A percentile compares a stretch with the other conserved stretches of the same genome.
These are phyloP conservation scores for Nothura maculosa DNA, from an alignment of 2,797 vertebrate species.

Conservation along the genomic window DNA sequence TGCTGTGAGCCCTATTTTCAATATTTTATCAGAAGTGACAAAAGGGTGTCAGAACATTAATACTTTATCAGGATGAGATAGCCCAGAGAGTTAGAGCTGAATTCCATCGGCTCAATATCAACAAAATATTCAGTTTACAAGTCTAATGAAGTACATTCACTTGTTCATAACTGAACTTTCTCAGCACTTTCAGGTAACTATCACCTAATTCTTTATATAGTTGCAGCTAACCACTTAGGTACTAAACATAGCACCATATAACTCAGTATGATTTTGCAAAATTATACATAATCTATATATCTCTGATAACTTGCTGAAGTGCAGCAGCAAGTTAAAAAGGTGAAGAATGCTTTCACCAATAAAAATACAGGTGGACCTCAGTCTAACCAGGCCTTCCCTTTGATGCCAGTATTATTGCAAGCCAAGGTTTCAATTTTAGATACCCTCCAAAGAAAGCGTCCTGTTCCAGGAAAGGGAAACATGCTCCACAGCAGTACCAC, in stretches of 20 bases:
- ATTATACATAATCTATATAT: neutral
- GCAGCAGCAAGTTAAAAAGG: neutral
- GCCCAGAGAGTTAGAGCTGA: fast-evolving
- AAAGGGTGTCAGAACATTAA: conserved; percentile 34
- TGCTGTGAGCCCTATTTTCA: neutral
- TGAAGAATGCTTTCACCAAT: neutral
- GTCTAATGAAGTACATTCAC: neutral
- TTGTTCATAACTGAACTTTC: neutral
- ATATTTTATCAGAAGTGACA: neutral
- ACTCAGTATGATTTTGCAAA: neutral
- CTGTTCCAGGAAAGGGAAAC: neutral
- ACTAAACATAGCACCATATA: neutral
- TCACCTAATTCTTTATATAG: neutral
- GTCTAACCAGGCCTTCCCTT: neutral
- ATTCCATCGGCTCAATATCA: neutral
- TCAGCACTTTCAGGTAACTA: neutral
- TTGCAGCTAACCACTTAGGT: neutral
- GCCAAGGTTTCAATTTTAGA: neutral
- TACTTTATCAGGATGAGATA: neutral
- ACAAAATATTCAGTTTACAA: neutral
- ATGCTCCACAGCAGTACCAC: neutral
- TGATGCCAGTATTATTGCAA: neutral
- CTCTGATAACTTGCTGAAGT: neutral
- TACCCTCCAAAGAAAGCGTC: neutral
- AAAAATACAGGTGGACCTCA: neutral